phyloP scores from a whole-genome alignment of 2,113 vertebrate genomes.

The Rhipidura dahli region DNA sequence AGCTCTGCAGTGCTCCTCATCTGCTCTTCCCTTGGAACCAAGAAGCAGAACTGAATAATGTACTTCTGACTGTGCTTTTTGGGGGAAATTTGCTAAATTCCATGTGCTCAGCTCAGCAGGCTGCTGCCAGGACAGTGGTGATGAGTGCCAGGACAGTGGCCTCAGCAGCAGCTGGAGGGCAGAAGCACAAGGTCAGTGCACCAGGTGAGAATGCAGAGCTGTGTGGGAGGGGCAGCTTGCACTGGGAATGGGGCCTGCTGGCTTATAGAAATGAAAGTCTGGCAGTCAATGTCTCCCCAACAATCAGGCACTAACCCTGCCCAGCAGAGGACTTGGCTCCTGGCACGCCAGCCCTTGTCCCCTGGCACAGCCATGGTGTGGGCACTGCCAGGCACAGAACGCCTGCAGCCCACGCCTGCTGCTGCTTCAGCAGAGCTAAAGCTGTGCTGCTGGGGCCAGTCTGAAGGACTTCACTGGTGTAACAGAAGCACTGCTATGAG shows the following conservation, averaged over 20 bases:
- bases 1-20: not conserved
- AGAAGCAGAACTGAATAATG: not conserved
- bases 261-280: not conserved
- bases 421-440: not conserved
- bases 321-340: not conserved
- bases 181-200: not conserved
- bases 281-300: no score
- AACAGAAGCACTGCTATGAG: not conserved
- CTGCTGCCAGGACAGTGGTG: not conserved
- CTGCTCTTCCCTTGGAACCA: not conserved
- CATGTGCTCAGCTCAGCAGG: not conserved
- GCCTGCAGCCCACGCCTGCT: accelerated
- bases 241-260: not conserved
- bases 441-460: accelerated
- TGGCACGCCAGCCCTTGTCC: accelerated
- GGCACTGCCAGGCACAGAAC: accelerated
- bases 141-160: no score
- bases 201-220: not conserved
- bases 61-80: not conserved
- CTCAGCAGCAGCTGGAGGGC: not conserved
- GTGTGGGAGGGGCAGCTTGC: accelerated
- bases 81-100: not conserved
- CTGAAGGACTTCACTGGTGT: not conserved
- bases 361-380: accelerated
- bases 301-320: not conserved